These are phyloP conservation scores for Hyperoodon ampullatus DNA, from an alignment of 2,113 vertebrate species.

Conservation along the genomic window DNA sequence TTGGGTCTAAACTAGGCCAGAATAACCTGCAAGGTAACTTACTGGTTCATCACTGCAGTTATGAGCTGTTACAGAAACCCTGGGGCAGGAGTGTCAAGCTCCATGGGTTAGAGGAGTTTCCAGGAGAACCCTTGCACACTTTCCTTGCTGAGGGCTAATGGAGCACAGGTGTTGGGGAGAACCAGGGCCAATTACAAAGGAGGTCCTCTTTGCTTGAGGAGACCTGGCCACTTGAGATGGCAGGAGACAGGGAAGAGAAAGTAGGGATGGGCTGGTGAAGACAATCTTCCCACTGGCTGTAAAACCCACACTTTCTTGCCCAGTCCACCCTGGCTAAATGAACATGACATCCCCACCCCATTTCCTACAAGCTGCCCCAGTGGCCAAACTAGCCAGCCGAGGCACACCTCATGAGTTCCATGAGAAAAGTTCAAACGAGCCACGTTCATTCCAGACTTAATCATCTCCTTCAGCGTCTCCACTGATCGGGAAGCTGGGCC, in stretches of 20 bases:
- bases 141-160: neutral
- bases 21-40: neutral
- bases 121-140: neutral
- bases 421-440: slow-evolving; percentile 99
- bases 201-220: neutral
- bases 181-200: neutral
- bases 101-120: neutral
- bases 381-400: neutral
- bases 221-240: neutral
- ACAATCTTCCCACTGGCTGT: neutral
- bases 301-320: neutral
- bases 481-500: slow-evolving; percentile 95
- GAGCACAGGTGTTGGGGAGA: neutral
- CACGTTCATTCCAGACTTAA: slow-evolving; percentile 98
- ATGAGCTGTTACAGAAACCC: neutral
- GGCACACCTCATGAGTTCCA: slow-evolving; percentile 94
- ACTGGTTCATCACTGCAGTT: neutral
- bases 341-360: fast-evolving
- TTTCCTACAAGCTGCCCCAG: neutral
- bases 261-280: neutral
- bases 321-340: too few species aligned
- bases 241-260: neutral
- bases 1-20: neutral
- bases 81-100: too few species aligned
- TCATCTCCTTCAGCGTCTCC: slow-evolving; percentile 95